Percentiles rank a stretch among this genome's conserved stretches.
phyloP scores from a whole-genome alignment of 30 jellyfish, hydroid and myxozoan genomes.

The Nemopilema nomurai region DNA sequence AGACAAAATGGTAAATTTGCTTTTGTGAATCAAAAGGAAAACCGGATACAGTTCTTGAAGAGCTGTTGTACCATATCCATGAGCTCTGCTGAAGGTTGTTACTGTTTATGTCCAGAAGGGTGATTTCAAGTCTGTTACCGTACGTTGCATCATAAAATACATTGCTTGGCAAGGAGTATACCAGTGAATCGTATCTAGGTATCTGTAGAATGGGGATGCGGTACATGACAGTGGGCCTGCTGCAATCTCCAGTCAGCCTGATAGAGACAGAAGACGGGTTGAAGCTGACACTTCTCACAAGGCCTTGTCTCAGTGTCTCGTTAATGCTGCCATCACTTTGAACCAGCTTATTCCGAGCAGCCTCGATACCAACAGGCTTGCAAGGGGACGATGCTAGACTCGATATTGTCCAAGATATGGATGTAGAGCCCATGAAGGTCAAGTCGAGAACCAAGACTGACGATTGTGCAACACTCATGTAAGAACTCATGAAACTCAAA shows the following conservation, averaged over 20 bases:
- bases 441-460: conserved; percentile 17
- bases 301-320: conserved; percentile 12
- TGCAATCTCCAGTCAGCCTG: conserved; percentile 43
- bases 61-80: conserved; percentile 73
- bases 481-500: conserved; percentile 37
- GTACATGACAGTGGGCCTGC: conserved; percentile 47
- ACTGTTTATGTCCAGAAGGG: conserved; percentile 49
- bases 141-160: conserved; percentile 75
- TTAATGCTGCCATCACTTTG: conserved; percentile 44
- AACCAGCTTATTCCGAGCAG: conserved; percentile 12
- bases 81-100: conserved; percentile 43
- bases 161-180: conserved; percentile 51
- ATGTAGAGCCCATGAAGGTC: background rate
- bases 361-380: conserved; percentile 9
- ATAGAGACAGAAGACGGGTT: conserved; percentile 8
- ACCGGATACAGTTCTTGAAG: conserved; percentile 65
- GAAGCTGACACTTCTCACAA: background rate
- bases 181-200: conserved; percentile 67
- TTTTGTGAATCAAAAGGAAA: conserved; percentile 52
- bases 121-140: conserved; percentile 15
- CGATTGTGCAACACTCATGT: conserved; percentile 29
- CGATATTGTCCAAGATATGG: conserved; percentile 33
- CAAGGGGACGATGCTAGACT: conserved; percentile 33
- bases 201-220: conserved; percentile 64
- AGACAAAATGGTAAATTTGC: conserved; percentile 12